Base-by-base conservation (phyloP, 1,140 invertebrate genomes). In the Ganaspis sp. region DNA sequence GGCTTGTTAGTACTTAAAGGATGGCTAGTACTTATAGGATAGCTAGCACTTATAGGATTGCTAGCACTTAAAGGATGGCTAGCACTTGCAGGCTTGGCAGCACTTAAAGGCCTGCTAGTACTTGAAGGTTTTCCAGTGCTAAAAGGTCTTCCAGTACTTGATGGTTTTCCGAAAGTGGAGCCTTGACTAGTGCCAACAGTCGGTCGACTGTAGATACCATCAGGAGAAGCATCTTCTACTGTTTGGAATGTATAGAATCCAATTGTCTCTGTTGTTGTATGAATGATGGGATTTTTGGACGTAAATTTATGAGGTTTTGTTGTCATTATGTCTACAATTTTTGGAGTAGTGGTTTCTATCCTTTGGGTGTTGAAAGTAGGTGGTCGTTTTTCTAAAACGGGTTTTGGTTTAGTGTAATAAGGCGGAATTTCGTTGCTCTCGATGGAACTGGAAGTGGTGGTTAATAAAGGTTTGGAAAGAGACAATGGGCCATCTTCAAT, bases 391-490 rank as follows among this genome's bases (percentile, higher is more conserved):
- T 87, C 84, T 34, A 77, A 58, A 49, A 75, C 38, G 12, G 89
- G 88, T 72, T 89, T 90, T 9, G 85, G 86, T 76, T 84, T 88
- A 38, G 87, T 81, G 5, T 86, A 84, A 75, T 89, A 90, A 69
- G 88, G 88, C 0, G 89, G 90, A 34, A 91, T 90, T 70, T 91
- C 87, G 69, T 90, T 91, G 73, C 87, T 91, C 58, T 91, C 90
- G 69, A 89, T 84, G 0, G 88, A 81, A 72, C 80, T 81, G 37
- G 34, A 38, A 21, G 82, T 82, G 0, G 86, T 86, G 15, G 88
- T 87, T 37, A 84, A 70, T 21, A 85, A 86, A 4, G 86, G 84
- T 37, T 86, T 87, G 3, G 81, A 75, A 42, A 81, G 69, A 9
- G 86, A 81, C 0, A 87, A 64, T 6, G 81, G 81, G 12, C 82